These are phyloP conservation scores for Antechinus stuartii DNA, from an alignment of 2,113 vertebrate species.

Conservation along the genomic window DNA sequence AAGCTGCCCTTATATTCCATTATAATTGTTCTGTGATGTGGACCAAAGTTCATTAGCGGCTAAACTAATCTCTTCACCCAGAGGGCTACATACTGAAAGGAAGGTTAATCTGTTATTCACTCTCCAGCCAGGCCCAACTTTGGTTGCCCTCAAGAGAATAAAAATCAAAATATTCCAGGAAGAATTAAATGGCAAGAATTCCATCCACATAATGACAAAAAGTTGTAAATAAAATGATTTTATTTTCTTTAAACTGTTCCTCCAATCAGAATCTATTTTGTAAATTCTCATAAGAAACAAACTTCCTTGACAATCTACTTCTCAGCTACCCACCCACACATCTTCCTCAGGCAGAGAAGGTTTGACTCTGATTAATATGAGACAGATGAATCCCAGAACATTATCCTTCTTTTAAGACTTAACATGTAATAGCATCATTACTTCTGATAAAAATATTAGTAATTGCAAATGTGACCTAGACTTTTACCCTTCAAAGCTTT, in stretches of 20 bases:
- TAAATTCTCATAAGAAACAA: not conserved
- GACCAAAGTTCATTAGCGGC: constrained; percentile 74
- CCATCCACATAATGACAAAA: not conserved
- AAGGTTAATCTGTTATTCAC: constrained; percentile 36
- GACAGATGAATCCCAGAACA: not conserved
- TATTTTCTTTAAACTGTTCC: constrained; percentile 42
- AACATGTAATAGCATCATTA: not conserved
- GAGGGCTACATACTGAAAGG: constrained; percentile 59
- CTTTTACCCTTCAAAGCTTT: not conserved
- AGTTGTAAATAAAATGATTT: not conserved
- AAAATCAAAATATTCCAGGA: constrained; percentile 57
- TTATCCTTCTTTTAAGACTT: not conserved
- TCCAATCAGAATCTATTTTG: constrained; percentile 30
- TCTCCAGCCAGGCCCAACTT: not conserved
- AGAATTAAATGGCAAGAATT: constrained; percentile 3
- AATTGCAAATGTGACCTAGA: constrained; percentile 3
- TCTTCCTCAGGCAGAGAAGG: constrained; percentile 12
- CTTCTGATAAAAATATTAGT: constrained; percentile 29
- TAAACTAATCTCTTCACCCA: constrained; percentile 74
- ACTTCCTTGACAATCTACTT: not conserved
- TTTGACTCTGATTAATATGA: constrained; percentile 16
- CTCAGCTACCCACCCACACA: not conserved
- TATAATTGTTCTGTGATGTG: constrained; percentile 59
- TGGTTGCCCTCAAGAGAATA: not conserved
- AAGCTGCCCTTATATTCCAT: constrained; percentile 59